Conservation (phyloP, 2,113 vertebrate genomes). For the Melanostigma gelatinosum region DNA sequence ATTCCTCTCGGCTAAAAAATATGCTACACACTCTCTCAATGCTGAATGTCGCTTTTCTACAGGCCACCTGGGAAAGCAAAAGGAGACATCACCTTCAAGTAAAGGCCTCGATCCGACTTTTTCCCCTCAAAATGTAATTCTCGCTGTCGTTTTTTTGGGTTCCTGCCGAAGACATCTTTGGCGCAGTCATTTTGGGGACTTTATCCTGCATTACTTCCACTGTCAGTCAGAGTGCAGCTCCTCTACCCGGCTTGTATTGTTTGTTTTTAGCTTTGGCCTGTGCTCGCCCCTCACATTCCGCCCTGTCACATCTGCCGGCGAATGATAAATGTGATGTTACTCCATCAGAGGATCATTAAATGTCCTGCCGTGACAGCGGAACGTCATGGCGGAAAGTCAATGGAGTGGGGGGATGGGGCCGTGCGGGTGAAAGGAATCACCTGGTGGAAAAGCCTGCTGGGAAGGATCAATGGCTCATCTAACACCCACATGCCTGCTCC, state of each 20-base stretch:
- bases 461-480: slow-evolving; percentile 81
- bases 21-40: too few species aligned
- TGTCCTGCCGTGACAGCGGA: slow-evolving; percentile 86
- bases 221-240: slow-evolving; percentile 45
- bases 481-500: slow-evolving; percentile 71
- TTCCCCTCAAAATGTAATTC: background rate
- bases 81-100: background rate
- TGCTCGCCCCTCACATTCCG: slow-evolving; percentile 81
- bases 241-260: slow-evolving; percentile 38
- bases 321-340: slow-evolving; percentile 89
- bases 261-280: slow-evolving; percentile 48
- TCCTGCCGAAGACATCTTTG: slow-evolving; percentile 25
- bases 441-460: slow-evolving; percentile 69
- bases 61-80: background rate
- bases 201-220: slow-evolving; percentile 51
- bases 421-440: slow-evolving; percentile 47
- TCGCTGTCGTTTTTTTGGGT: background rate
- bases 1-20: background rate
- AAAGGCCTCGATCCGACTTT: background rate
- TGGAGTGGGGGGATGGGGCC: slow-evolving; percentile 71
- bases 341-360: slow-evolving; percentile 91
- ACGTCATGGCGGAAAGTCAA: slow-evolving; percentile 91
- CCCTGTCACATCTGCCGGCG: slow-evolving; percentile 84
- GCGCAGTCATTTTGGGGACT: slow-evolving; percentile 44
- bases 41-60: background rate